A percentile compares a stretch with the other conserved stretches of the same genome.
Conservation (phyloP, 2,113 vertebrate species). For the Rousettus leschenaultii region DNA sequence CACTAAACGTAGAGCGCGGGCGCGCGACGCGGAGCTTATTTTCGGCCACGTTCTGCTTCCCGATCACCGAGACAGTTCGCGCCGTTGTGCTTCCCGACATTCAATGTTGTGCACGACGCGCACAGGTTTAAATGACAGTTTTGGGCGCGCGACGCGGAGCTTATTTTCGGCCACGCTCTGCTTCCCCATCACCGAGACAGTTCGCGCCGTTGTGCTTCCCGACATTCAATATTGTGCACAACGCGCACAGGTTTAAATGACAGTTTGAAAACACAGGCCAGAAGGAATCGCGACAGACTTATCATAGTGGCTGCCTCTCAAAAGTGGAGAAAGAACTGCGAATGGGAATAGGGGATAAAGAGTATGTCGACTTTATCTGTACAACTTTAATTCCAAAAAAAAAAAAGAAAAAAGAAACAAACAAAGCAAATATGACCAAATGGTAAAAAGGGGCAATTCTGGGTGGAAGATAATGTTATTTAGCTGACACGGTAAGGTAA, state of each 20-base stretch:
- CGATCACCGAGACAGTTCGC: not conserved
- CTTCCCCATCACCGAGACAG: not conserved
- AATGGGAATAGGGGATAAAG: not conserved
- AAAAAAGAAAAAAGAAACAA: too few species aligned
- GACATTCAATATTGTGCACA: not conserved
- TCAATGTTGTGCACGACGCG: rapidly evolving
- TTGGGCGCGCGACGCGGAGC: too few species aligned
- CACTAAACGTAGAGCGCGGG: not conserved
- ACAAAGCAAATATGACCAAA: not conserved
- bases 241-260: rapidly evolving
- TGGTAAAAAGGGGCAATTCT: not conserved
- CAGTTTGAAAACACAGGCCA: not conserved
- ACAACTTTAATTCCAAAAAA: not conserved
- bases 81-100: not conserved
- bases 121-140: not conserved
- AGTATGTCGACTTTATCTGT: not conserved
- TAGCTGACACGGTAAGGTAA: not conserved
- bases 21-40: too few species aligned
- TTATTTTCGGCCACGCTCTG: not conserved
- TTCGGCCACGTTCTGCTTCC: not conserved
- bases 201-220: not conserved
- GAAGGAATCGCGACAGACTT: not conserved
- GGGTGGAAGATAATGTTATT: not conserved
- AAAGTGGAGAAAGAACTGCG: not conserved
- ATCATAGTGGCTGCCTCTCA: not conserved